Conservation (phyloP, 2,113 vertebrate species). For the Neoarius graeffei region DNA sequence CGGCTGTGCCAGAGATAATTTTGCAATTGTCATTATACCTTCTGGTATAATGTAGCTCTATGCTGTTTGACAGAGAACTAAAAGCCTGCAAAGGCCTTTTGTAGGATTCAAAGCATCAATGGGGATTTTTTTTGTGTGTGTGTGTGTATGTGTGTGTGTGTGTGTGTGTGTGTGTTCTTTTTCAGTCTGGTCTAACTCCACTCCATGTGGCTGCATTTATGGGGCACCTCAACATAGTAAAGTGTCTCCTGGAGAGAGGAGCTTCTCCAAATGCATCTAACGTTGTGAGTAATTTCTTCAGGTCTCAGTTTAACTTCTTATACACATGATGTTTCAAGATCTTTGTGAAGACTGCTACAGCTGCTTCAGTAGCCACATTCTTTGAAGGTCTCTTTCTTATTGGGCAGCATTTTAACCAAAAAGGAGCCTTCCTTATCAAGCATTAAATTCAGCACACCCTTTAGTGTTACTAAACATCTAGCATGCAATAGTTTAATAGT, state of each 20-base stretch:
- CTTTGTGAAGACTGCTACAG: neutral
- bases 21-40: neutral
- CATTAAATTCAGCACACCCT: neutral
- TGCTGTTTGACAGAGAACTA: neutral
- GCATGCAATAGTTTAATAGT: neutral
- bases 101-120: neutral
- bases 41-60: neutral
- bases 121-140: neutral
- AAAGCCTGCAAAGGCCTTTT: neutral
- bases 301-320: neutral
- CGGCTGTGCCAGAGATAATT: neutral
- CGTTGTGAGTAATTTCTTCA: slow-evolving; percentile 80
- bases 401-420: neutral
- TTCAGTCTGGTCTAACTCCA: slow-evolving; percentile 92
- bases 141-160: neutral
- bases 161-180: neutral
- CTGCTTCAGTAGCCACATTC: neutral
- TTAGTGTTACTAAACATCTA: neutral
- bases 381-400: neutral
- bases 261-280: slow-evolving; percentile 97
- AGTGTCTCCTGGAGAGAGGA: slow-evolving; percentile 88
- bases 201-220: slow-evolving; percentile 97
- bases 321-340: neutral
- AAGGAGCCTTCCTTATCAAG: neutral
- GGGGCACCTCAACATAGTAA: slow-evolving; percentile 94